Evolutionary conservation across 1,140 invertebrate genomes (phyloP).

Genomic region (Harlomillsia oculata): DNA sequence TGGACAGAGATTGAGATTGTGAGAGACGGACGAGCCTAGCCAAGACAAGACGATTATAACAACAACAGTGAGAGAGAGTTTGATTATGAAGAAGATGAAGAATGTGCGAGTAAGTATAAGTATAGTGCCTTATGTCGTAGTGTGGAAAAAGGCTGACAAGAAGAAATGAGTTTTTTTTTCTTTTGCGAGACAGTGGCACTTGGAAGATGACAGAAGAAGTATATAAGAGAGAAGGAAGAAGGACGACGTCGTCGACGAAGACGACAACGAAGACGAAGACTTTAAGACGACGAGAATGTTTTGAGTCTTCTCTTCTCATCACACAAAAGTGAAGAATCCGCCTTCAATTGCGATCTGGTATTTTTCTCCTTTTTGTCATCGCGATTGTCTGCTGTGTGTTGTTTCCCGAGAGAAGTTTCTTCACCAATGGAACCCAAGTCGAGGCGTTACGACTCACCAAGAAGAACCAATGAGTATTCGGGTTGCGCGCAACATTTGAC

Average conservation of each 20-base stretch:
- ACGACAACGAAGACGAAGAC: too few species aligned
- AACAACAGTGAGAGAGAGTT: conserved; percentile 1
- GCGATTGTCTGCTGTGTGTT: conserved; percentile 32
- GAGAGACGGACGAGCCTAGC: too few species aligned
- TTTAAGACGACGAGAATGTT: too few species aligned
- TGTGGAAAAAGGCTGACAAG: too few species aligned
- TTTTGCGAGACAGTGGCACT: too few species aligned
- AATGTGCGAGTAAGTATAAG: conserved; percentile 5
- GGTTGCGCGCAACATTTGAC: conserved; percentile 34
- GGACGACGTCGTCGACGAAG: not conserved
- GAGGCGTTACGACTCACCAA: conserved; percentile 33
- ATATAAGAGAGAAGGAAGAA: conserved; percentile 6
- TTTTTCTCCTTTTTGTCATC: conserved; percentile 37
- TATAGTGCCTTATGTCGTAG: too few species aligned
- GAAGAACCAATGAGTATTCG: conserved; percentile 34
- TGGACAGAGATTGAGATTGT: too few species aligned
- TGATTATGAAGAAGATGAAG: not conserved
- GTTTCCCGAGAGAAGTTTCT: conserved; percentile 26
- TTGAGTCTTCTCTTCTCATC: too few species aligned
- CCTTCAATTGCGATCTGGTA: conserved; percentile 36
- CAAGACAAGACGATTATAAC: not conserved
- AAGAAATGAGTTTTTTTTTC: too few species aligned
- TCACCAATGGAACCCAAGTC: conserved; percentile 34
- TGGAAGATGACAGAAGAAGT: too few species aligned
- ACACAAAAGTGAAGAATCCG: conserved; percentile 35